phyloP scores from a whole-genome alignment of 1,140 invertebrate genomes.

The Drosophila sucinea region DNA sequence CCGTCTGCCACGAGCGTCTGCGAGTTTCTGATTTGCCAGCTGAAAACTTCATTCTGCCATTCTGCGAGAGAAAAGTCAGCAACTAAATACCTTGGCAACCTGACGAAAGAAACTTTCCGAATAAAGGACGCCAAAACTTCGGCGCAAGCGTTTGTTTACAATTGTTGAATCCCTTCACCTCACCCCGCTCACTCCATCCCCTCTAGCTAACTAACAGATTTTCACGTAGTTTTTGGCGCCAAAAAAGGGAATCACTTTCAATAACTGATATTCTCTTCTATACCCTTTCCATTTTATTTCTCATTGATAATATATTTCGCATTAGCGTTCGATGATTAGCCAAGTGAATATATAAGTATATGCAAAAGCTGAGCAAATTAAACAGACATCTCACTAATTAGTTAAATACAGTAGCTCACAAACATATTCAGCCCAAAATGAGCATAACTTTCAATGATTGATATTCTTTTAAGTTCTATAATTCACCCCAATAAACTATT shows the following conservation, averaged over 20 bases:
- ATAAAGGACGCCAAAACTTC: slow-evolving; percentile 22
- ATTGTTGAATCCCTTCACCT: slow-evolving; percentile 68
- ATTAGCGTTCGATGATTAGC: too few relatives aligned
- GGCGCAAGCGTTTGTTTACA: slow-evolving; percentile 81
- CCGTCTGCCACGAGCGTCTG: slow-evolving; percentile 79
- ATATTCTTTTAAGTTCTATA: too few relatives aligned
- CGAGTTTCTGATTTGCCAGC: slow-evolving; percentile 79
- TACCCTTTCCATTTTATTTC: slow-evolving; percentile 3
- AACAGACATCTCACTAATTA: too few relatives aligned
- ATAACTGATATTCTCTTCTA: not conserved
- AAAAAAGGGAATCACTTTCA: slow-evolving; percentile 20
- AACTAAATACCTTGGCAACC: slow-evolving; percentile 69
- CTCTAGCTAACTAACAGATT: not conserved
- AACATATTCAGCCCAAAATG: too few relatives aligned
- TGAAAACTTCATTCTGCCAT: slow-evolving; percentile 44
- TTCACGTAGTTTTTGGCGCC: slow-evolving; percentile 59
- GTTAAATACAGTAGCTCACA: too few relatives aligned
- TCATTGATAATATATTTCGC: slow-evolving; percentile 43
- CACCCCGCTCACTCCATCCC: not conserved
- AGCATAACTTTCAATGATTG: too few relatives aligned
- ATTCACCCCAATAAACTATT: too few relatives aligned
- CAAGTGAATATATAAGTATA: too few relatives aligned
- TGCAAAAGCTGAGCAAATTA: too few relatives aligned
- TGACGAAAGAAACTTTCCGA: slow-evolving; percentile 52
- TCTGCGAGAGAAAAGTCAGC: slow-evolving; percentile 31